Evolutionary conservation across 2,888 invertebrate genomes (phyloP), one percentile per base, ranked within the genome.

Genomic region (Lepeophtheirus nordmannii): DNA sequence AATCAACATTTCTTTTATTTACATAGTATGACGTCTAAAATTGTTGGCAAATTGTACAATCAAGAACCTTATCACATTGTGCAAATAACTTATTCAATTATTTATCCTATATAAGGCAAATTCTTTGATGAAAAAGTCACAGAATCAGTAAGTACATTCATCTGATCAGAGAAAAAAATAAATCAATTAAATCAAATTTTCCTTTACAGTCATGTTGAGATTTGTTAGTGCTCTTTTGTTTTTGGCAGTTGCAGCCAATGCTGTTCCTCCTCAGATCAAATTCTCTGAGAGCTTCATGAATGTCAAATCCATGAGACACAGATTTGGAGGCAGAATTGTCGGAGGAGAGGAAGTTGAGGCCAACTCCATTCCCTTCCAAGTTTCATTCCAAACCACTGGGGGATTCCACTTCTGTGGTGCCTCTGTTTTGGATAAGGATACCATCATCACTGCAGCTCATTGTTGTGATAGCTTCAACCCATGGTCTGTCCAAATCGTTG

Each of bases 401-500:
- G 65, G 69, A 1, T 62, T 70, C n/a, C 73, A 73, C 56, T 70
- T 72, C 22, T 74, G 74, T 68, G 73, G 73, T 0, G 74, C 73
- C 10, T 70, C 73, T 1, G 69, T 74, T 11, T 63, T 73, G 20
- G 68, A 70, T 46, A 62, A 69, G 3, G 68, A 70, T 56, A 72
- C 71, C 70, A 70, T 72, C 2, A 65, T 73, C 22, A 73, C 74
- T 1, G 73, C 73, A 3, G 74, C 71, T 8, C 74, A 74, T 67
- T 75, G 75, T 62, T 71, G 73, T 14, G 62, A 67, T 56, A 71
- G 71, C 8, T 58, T 70, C 11, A 67, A 68, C 7, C 64, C 70
- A 11, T 64, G 68, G 5, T 30, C 67, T 17, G 67, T 74, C 12
- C 70, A 70, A 30, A 69, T 74, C 14, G 73, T 74, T 5, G 74